Evolutionary conservation across 2,113 vertebrate genomes (phyloP).

Genomic region (Asarcornis scutulata): DNA sequence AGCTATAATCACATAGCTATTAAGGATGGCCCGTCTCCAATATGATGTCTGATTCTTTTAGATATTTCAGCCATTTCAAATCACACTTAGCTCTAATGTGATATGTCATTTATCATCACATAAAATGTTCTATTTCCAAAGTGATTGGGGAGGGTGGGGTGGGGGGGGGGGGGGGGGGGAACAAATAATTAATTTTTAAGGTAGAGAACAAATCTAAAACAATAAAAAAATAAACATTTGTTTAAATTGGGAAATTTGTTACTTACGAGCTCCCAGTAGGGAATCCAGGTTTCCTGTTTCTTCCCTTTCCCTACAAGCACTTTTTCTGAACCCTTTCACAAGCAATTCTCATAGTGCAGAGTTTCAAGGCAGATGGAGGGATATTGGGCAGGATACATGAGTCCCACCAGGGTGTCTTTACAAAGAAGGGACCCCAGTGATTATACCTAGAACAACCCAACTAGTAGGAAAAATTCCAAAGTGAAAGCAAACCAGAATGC

Average conservation of each 20-base stretch:
- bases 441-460: not conserved
- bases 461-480: not conserved
- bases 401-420: not conserved
- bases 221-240: not conserved
- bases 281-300: not conserved
- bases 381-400: not conserved
- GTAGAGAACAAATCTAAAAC: not conserved
- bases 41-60: not conserved
- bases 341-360: not conserved
- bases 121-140: not conserved
- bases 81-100: not conserved
- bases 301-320: not conserved
- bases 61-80: slow-evolving; percentile 13
- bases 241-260: not conserved
- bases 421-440: not conserved
- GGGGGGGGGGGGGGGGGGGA: not conserved
- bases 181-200: not conserved
- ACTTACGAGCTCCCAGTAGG: not conserved
- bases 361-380: not conserved
- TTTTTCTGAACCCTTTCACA: not conserved
- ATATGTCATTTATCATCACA: not conserved
- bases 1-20: not conserved
- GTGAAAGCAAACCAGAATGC: not conserved
- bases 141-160: accelerated
- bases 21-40: not conserved